Percentiles rank a stretch among this genome's conserved stretches.
phyloP scores from a whole-genome alignment of 2,888 invertebrate genomes.

The Diarsia brunnea region DNA sequence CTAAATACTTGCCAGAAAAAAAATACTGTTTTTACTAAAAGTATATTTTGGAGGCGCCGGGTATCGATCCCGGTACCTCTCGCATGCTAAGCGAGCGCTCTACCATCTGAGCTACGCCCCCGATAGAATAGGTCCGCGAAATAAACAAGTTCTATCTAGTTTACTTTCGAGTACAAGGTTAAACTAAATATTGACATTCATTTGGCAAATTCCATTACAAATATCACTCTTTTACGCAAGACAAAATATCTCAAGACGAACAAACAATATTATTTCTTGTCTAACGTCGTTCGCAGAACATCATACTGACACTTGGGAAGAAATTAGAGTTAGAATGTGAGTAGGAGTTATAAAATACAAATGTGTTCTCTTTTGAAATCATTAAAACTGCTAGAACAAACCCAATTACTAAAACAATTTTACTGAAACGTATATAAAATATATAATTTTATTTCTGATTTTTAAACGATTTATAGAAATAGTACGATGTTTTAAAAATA shows the following conservation, averaged over 20 bases:
- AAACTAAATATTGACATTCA: not conserved
- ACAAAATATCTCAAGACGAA: slow-evolving; percentile 3
- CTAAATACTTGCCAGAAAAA: not conserved
- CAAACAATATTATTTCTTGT: slow-evolving; percentile 11
- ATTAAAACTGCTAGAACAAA: not conserved
- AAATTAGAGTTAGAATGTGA: not conserved
- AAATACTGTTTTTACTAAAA: slow-evolving; percentile 30
- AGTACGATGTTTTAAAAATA: not conserved
- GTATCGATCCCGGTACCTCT: slow-evolving; percentile 91
- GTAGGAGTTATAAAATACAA: too few species aligned
- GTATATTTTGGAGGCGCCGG: slow-evolving; percentile 87
- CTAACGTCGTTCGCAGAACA: not conserved
- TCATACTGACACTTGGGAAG: not conserved
- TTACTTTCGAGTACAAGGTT: slow-evolving; percentile 27
- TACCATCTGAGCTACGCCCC: slow-evolving; percentile 91
- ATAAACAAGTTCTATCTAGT: slow-evolving; percentile 10
- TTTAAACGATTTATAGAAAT: not conserved
- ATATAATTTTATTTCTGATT: not conserved
- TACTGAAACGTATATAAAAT: not conserved
- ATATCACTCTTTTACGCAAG: not conserved
- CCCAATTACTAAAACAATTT: not conserved
- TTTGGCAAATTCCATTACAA: slow-evolving; percentile 35
- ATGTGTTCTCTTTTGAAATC: not conserved
- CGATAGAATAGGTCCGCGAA: slow-evolving; percentile 34
- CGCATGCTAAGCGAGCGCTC: slow-evolving; percentile 91